Conservation (phyloP, 1,140 invertebrate species). For the Aphis gossypii region DNA sequence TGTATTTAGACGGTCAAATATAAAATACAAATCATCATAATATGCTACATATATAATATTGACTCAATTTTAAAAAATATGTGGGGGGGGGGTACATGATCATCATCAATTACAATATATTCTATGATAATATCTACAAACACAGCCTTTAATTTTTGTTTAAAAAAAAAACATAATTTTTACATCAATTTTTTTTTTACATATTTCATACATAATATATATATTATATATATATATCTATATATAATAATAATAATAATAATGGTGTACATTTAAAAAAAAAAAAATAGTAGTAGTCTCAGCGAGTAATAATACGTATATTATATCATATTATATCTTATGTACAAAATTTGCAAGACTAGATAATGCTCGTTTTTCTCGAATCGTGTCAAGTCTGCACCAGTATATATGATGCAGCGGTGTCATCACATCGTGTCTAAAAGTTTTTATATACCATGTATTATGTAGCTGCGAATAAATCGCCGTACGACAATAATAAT, state of each 20-base stretch:
- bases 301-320: constrained; percentile 12
- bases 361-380: constrained; percentile 55
- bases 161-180: constrained; percentile 46
- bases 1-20: constrained; percentile 48
- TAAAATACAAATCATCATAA: constrained; percentile 32
- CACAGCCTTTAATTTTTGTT: constrained; percentile 57
- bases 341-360: constrained; percentile 49
- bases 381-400: constrained; percentile 36
- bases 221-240: neutral
- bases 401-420: neutral
- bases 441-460: neutral
- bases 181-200: constrained; percentile 33
- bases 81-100: neutral
- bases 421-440: neutral
- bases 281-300: constrained; percentile 54
- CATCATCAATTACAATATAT: neutral
- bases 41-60: neutral
- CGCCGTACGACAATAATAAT: neutral
- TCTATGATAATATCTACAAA: constrained; percentile 51
- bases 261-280: constrained; percentile 17
- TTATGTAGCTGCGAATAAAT: neutral
- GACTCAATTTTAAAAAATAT: neutral
- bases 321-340: constrained; percentile 33
- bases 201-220: neutral
- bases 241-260: constrained; percentile 50